Percentiles rank a stretch among this genome's conserved stretches.
Conservation (phyloP, 2,113 vertebrate species). For the Plecotus auritus region DNA sequence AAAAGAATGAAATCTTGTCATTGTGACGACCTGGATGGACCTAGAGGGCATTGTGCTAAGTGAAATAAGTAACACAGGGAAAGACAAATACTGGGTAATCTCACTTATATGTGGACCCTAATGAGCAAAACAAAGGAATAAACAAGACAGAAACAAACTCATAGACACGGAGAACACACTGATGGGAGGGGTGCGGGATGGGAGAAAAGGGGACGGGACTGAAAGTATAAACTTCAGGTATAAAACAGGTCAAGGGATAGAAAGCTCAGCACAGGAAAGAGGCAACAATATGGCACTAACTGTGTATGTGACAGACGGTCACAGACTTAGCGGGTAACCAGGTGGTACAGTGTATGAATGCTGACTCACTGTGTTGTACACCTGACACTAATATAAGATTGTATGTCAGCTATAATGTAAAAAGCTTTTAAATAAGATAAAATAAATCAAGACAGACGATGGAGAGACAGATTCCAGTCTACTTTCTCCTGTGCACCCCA, state of each 20-base stretch:
- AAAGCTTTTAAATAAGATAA: background rate
- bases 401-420: background rate
- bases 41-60: background rate
- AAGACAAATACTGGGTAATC: background rate
- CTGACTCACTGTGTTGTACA: too few relatives aligned
- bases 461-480: background rate
- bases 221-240: too few relatives aligned
- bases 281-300: too few relatives aligned
- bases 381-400: background rate
- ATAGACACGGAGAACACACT: background rate
- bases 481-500: background rate
- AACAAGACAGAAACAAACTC: background rate
- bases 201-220: background rate
- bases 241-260: background rate
- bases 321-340: background rate
- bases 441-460: background rate
- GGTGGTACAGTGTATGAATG: fast-evolving
- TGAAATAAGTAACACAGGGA: background rate
- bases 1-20: background rate
- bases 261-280: background rate
- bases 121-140: background rate
- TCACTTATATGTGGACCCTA: background rate
- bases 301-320: too few relatives aligned
- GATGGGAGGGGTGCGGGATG: background rate
- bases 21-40: background rate